Evolutionary conservation across 2,797 vertebrate genomes (phyloP).

Genomic region (Rhabdomys pumilio): DNA sequence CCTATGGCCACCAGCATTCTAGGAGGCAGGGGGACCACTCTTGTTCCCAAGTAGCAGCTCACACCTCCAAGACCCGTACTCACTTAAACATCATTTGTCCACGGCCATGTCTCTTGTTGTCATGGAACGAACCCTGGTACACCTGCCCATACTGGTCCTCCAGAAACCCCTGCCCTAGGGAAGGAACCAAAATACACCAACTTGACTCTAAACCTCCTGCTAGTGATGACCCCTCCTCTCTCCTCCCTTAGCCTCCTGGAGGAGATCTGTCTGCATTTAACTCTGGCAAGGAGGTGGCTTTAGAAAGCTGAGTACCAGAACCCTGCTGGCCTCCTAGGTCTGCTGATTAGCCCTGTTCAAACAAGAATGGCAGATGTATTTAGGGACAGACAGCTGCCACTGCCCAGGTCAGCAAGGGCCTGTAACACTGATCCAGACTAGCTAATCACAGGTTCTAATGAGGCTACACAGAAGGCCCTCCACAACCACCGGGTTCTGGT

Average conservation of each 20-base stretch:
- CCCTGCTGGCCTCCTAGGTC: not conserved
- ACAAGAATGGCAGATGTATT: not conserved
- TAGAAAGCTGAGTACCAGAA: not conserved
- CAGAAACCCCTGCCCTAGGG: slow-evolving; percentile 85
- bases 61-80: slow-evolving; percentile 17
- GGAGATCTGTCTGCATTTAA: too few relatives aligned
- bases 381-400: rapidly evolving
- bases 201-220: not conserved
- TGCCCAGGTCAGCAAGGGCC: too few relatives aligned
- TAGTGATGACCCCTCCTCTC: too few relatives aligned
- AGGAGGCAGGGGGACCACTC: not conserved
- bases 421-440: not conserved
- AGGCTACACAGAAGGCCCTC: not conserved
- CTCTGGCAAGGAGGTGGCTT: rapidly evolving
- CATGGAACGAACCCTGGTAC: slow-evolving; percentile 87
- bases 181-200: not conserved
- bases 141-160: slow-evolving; percentile 83
- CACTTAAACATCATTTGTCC: slow-evolving; percentile 87
- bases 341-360: not conserved
- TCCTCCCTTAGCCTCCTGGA: too few relatives aligned
- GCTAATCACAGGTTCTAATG: not conserved
- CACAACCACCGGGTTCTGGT: rapidly evolving
- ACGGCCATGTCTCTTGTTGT: slow-evolving; percentile 86
- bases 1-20: not conserved
- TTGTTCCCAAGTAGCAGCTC: not conserved